Evolutionary conservation across 2,797 vertebrate genomes (phyloP), one percentile per base, ranked within the genome.

Genomic region (Sciaenops ocellatus): DNA sequence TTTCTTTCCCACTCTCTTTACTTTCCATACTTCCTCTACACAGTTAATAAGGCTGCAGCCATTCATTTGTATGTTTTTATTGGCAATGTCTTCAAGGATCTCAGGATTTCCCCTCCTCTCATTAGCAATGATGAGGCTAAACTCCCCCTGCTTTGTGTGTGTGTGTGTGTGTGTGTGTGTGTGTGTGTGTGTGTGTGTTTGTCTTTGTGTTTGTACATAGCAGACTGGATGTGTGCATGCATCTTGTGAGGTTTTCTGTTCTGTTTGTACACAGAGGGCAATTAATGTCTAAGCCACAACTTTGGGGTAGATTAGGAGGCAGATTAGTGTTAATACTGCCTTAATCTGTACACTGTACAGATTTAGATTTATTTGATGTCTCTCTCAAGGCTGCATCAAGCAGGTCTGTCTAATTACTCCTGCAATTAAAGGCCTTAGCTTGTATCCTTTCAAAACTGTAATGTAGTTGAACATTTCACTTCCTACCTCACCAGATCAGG

Each of bases 401-500:
- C 64, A 13, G 1, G 3, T 51, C 62, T 38, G 41, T n/a, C 52
- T 80, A 48, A 79, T 79, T 86, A 62, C 55, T 79, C 56, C 44
- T 68, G 28, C 13, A 69, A 54, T 85, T 76, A 76, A 81, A 79
- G 38, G 46, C 24, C 55, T 82, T 71, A 20, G n/a, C 52, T 52
- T 79, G 54, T 60, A 57, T 71, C 69, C n/a, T 69, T 71, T 78
- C 3, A 52, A 20, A 80, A 28, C 48, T 48, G 26, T 8, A 34
- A 46, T 13, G 24, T 38, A 41, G 26, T 72, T 77, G 57, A 86
- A 73, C 17, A 4, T 71, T 63, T 70, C 8, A 5, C 12, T 12
- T 3, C 59, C 10, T 71, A 22, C 75, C 16, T 82, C 26, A 62
- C 38, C 82, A 99, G 98, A 98, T 99, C 94, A 97, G 96, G 28